Evolutionary conservation across 2,888 invertebrate genomes (phyloP), one percentile per base, ranked within the genome.

Genomic region (Matsumyia berberina): DNA sequence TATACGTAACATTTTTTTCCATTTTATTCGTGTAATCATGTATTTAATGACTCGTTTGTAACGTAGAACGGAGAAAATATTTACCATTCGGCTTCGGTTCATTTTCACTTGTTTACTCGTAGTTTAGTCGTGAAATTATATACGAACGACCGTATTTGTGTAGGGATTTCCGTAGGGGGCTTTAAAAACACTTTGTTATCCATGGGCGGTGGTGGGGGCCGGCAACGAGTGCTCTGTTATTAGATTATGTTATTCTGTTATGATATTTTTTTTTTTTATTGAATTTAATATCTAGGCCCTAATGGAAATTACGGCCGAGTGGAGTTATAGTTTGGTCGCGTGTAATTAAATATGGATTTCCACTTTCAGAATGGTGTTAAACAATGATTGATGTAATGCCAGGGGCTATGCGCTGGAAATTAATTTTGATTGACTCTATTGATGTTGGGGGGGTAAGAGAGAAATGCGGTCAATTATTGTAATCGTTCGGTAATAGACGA

Each of bases 141-240:
- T 39, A 62, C n/a, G 24, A 44, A 9, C 15, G 42, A 9, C 15
- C 24, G 62, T 62, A 55, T 64, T 62, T 55, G 44, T 42, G 64
- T 17, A 44, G 53, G 53, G 62, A 62, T 44, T 55, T 44, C 15
- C 44, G 24, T 19, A 15, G 35, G 55, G 55, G 64, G 73, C 62
- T 64, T 62, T 35, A 64, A 64, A 73, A 73, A 44, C 73, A 29
- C 44, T 64, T 44, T 51, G 39, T 67, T 53, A 67, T 53, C 8
- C 15, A 5, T 49, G 19, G 15, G 37, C 5, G 12, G 11, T 0
- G n/a, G 24, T 7, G 3, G n/a, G n/a, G 6, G 5, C n/a, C 9
- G 11, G 1, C 6, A 29, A 6, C 37, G 37, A n/a, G 46, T 37
- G 12, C 64, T 29, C 12, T 12, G 29, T 51, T 66, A 39, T 66